Evolutionary conservation across 2,797 vertebrate species (phyloP).

Genomic region (Lagocephalus sceleratus): DNA sequence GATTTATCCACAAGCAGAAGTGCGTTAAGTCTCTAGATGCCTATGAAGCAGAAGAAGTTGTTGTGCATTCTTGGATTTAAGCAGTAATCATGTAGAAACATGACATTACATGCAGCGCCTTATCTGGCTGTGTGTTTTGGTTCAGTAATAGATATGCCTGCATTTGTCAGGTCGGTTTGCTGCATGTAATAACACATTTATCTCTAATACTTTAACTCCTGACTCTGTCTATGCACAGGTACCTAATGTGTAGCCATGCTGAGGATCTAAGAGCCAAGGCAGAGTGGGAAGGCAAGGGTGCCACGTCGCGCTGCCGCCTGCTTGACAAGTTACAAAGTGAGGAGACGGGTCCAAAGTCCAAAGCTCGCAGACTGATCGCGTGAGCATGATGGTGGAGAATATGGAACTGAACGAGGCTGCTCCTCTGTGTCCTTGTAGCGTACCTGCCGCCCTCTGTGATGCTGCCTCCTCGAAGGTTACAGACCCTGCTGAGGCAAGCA

Average conservation of each 20-base stretch:
- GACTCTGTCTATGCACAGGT: conserved; percentile 70
- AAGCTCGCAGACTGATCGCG: not conserved
- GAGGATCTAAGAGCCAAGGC: conserved; percentile 96
- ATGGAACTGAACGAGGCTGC: not conserved
- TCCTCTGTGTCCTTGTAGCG: conserved; percentile 67
- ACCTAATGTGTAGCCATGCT: conserved; percentile 98
- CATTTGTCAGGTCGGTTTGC: not conserved
- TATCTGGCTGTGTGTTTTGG: conserved; percentile 9
- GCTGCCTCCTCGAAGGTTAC: conserved; percentile 94
- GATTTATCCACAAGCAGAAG: too few relatives aligned
- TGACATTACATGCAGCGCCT: too few relatives aligned
- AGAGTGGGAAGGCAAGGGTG: conserved; percentile 98
- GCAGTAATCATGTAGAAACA: too few relatives aligned
- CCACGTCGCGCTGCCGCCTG: conserved; percentile 89
- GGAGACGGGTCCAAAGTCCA: conserved; percentile 28
- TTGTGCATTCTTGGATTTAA: too few relatives aligned
- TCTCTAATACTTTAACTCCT: too few relatives aligned
- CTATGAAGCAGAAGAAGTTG: too few relatives aligned
- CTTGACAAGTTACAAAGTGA: conserved; percentile 98
- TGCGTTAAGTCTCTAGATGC: too few relatives aligned
- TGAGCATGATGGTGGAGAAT: not conserved
- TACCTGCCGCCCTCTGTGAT: conserved; percentile 98
- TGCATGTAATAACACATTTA: not conserved
- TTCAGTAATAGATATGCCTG: not conserved
- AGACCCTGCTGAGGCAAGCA: conserved; percentile 93